phyloP scores from a whole-genome alignment of 2,113 vertebrate species.

The Cephalopterus ornatus region DNA sequence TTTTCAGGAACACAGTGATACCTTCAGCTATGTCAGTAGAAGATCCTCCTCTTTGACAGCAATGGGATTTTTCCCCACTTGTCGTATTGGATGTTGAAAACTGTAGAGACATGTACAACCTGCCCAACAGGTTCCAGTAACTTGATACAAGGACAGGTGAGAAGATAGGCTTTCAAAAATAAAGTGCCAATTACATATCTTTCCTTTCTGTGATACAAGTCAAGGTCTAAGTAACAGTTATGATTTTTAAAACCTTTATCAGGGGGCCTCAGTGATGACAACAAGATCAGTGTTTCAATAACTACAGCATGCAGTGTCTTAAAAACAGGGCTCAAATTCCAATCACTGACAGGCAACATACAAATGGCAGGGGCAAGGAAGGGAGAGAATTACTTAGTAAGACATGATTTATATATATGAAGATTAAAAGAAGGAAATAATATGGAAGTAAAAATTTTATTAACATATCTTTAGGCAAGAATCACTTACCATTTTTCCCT shows the following conservation, averaged over 20 bases:
- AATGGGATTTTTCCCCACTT: background rate
- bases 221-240: background rate
- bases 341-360: background rate
- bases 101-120: background rate
- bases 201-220: background rate
- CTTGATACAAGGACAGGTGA: background rate
- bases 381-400: background rate
- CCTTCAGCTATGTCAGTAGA: background rate
- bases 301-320: background rate
- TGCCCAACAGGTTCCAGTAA: background rate
- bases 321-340: background rate
- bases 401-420: background rate
- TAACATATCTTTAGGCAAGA: background rate
- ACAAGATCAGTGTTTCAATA: background rate
- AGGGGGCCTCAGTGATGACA: background rate
- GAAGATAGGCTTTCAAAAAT: background rate
- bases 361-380: background rate
- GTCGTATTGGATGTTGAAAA: background rate
- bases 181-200: background rate
- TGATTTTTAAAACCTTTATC: background rate
- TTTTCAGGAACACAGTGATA: background rate
- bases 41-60: background rate
- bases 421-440: background rate
- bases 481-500: background rate
- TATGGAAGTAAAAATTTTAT: background rate